Conservation (phyloP, 1,140 invertebrate species). For the Drosophila kurseongensis region DNA sequence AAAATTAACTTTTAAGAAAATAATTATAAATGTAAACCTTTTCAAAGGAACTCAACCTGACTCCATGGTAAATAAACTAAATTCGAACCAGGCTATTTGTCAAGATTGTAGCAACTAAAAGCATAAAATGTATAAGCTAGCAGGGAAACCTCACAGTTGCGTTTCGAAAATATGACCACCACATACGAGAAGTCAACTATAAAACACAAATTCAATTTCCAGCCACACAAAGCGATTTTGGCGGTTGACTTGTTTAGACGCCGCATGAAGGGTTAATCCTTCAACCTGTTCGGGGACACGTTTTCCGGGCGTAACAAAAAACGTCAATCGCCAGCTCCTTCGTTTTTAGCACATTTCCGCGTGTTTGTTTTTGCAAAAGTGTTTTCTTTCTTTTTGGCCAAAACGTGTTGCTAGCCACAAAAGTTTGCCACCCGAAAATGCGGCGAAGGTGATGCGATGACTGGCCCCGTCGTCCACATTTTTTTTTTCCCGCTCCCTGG, state of each 20-base stretch:
- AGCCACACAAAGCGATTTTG: slow-evolving; percentile 17
- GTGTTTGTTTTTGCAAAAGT: slow-evolving; percentile 32
- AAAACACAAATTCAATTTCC: slow-evolving; percentile 14
- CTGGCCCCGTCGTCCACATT: slow-evolving; percentile 24
- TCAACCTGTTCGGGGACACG: slow-evolving; percentile 13
- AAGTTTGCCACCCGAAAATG: slow-evolving; percentile 33
- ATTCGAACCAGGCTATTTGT: too few relatives aligned
- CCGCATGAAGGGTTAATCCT: slow-evolving; percentile 33
- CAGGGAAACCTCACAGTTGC: neutral
- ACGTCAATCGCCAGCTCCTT: slow-evolving; percentile 23
- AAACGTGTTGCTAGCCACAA: slow-evolving; percentile 53
- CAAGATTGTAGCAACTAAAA: neutral
- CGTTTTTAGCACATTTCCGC: slow-evolving; percentile 8
- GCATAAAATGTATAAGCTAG: neutral
- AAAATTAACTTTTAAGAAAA: neutral
- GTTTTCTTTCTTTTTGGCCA: slow-evolving; percentile 19
- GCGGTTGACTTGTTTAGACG: slow-evolving; percentile 1
- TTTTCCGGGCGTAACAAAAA: slow-evolving; percentile 21
- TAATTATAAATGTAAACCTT: neutral
- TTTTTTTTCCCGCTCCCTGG: slow-evolving; percentile 10
- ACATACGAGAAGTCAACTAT: slow-evolving; percentile 8
- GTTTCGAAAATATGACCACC: neutral
- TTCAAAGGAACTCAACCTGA: too few relatives aligned
- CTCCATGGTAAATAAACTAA: too few relatives aligned
- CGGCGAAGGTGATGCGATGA: slow-evolving; percentile 24